Base-by-base conservation (phyloP, 2,888 invertebrate genomes). In the Chironomus tentans region DNA sequence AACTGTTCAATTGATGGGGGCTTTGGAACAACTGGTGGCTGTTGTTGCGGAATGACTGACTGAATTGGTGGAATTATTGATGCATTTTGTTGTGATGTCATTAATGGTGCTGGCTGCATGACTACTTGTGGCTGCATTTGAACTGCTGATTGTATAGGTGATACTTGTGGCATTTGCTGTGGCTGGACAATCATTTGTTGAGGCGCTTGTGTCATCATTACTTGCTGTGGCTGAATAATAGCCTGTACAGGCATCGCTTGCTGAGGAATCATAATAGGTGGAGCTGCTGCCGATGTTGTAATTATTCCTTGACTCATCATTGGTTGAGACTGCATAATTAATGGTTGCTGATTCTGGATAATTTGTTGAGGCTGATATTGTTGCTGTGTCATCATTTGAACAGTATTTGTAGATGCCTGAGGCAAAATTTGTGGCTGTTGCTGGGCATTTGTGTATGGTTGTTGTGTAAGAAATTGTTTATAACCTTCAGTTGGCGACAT, bases 21-120 rank as follows among this genome's bases (percentile, higher is more conserved):
- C 79, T 87, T 85, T 77, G 83, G 77, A 82, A 83, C 77, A 81
- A 82, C 77, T 82, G 83, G 85, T 78, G 81, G 81, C 70, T 80
- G 81, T 78, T 81, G 81, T 69, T 80, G 81, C 77, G 78, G 78
- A 12, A 81, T 79, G 80, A 83, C 78, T 38, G 79, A 82, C 74
- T 69, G 80, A 79, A 76, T 80, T 80, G 2, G 77, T 28, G 79
- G 78, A 6, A 79, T 78, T 65, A 81, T 75, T 13, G 62, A 47
- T 18, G 47, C 21, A 78, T 78, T 15, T 79, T 77, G 56, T 2
- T 80, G 79, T 77, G 79, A 80, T 13, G 78, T 24, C 46, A 78
- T 72, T 24, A 76, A 68, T 15, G 79, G 78, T 62, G 78, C 72
- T 71, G 5, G 76, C 28, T 78, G 77, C 79, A 22, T 77, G 77